These are phyloP conservation scores for Marmota flaviventris DNA, from an alignment of 2,113 vertebrate genomes.

Conservation along the genomic window DNA sequence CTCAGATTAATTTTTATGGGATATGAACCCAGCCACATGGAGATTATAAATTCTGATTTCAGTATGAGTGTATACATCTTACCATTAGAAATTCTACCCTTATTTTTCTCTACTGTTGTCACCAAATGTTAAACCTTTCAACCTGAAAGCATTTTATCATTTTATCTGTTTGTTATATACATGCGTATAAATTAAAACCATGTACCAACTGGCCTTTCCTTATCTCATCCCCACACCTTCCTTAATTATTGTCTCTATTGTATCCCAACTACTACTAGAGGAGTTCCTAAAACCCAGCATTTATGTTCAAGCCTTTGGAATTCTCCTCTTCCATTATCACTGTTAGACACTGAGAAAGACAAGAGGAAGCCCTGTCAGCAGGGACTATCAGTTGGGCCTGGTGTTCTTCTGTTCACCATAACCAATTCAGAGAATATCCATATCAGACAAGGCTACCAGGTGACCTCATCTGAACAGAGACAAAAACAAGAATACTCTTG, in stretches of 20 bases:
- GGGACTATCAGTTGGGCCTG: neutral
- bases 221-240: neutral
- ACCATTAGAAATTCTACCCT: neutral
- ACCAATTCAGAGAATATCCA: conserved; percentile 23
- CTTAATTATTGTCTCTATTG: neutral
- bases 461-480: conserved; percentile 6
- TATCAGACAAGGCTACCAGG: neutral
- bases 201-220: neutral
- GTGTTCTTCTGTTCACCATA: neutral
- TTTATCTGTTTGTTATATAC: neutral
- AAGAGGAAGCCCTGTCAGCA: neutral
- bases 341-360: neutral
- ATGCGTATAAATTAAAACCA: neutral
- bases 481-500: conserved; percentile 38
- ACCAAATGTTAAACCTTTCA: conserved; percentile 19
- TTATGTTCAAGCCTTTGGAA: neutral
- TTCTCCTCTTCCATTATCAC: neutral
- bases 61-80: neutral
- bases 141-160: neutral
- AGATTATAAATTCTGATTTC: conserved; percentile 51
- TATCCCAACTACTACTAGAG: neutral
- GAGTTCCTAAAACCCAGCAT: neutral
- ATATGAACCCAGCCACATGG: neutral
- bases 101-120: neutral
- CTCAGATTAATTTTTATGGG: conserved; percentile 13